Evolutionary conservation across 2,797 vertebrate genomes (phyloP), one percentile per base, ranked within the genome.

Genomic region (Spinus pinus): DNA sequence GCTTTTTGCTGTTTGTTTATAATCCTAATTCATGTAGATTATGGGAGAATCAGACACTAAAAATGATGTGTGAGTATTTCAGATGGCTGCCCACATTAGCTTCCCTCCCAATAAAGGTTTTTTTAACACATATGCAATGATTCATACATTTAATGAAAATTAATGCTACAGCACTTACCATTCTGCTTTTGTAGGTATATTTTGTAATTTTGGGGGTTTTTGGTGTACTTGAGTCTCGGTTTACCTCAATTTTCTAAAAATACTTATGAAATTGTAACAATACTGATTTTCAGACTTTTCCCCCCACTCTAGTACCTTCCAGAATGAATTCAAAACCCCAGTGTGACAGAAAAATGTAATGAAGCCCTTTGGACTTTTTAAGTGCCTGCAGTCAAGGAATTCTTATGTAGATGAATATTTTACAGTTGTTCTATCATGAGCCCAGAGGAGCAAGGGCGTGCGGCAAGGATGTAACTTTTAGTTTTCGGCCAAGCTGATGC

Each of bases 391-490:
- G 13, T 24, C 6, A 1, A 4, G 39, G 21, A 72, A 53, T 73
- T 47, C 60, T 50, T 42, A 27, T 2, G 7, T 24, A 54, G 23
- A 30, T 54, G 4, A 61, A 44, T 9, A 2, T 51, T 78, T 82
- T 64, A 14, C 14, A 21, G 12, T 33, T 37, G 20, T 25, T 65
- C 16, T 47, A 13, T 54, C 19, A 18, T 8, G 14, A 64, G 10
- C 44, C 23, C 24, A 24, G 61, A 69, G 12, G 17, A 64, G 37
- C 0, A 0, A 81, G 41, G 7, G 8, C 14, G 14, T 3, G 1
- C n/a, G 50, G 21, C 35, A 33, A 31, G 41, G 64, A 25, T 0
- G 0, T 18, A 39, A n/a, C 10, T n/a, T 53, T 21, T 0, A 1
- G 14, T 49, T 58, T 73, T 49, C 20, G 11, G 10, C 35, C n/a